These are phyloP conservation scores for Hyalella azteca DNA, from an alignment of 2,888 invertebrate species.

Conservation along the genomic window DNA sequence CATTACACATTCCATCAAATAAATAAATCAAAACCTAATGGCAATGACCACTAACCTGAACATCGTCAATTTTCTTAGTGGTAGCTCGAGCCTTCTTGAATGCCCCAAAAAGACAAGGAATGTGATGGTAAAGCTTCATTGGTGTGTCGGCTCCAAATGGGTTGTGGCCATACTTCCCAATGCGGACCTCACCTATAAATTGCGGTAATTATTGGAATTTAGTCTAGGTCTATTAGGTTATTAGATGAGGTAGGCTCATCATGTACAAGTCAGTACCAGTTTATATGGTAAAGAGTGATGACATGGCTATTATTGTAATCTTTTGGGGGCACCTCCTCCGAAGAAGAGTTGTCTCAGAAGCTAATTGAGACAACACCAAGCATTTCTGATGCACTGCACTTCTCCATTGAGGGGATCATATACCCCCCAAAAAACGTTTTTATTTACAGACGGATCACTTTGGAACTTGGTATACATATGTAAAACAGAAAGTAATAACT, in stretches of 20 bases:
- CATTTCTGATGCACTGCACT: too few relatives aligned
- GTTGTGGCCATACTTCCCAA: constrained; percentile 70
- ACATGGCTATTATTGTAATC: background rate
- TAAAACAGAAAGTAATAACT: too few relatives aligned
- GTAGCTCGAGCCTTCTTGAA: constrained; percentile 79
- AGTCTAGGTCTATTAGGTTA: background rate
- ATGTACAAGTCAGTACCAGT: background rate
- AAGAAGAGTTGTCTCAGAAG: background rate
- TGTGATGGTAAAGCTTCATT: constrained; percentile 86
- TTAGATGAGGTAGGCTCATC: background rate
- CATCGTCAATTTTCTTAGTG: constrained; percentile 80
- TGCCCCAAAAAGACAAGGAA: constrained; percentile 79
- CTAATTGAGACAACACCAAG: too few relatives aligned
- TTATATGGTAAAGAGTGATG: background rate
- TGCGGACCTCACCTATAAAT: constrained; percentile 47
- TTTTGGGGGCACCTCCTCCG: background rate
- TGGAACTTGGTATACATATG: too few relatives aligned
- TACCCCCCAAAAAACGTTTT: too few relatives aligned
- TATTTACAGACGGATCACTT: too few relatives aligned
- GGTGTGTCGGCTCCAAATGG: constrained; percentile 76
- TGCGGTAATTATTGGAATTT: background rate
- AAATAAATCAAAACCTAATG: background rate
- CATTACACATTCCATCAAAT: too few relatives aligned
- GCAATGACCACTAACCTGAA: constrained; percentile 60
- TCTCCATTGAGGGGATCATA: too few relatives aligned